Percentiles rank a stretch among this genome's conserved stretches.
These are phyloP conservation scores for Otis tarda DNA, from an alignment of 2,113 vertebrate genomes.

Conservation along the genomic window DNA sequence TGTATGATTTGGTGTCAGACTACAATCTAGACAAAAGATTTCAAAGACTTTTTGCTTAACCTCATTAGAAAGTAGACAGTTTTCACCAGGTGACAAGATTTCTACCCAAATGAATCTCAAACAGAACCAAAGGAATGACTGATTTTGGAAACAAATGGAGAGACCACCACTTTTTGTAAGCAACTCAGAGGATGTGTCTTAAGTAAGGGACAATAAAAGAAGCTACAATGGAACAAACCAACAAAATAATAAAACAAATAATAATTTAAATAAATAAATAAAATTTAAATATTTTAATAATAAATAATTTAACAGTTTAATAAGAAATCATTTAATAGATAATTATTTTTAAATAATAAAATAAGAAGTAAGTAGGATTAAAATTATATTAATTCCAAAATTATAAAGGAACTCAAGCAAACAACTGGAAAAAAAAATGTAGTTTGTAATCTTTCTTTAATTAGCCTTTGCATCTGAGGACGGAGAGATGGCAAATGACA, in stretches of 20 bases:
- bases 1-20: neutral
- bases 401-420: neutral
- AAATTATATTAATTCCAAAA: neutral
- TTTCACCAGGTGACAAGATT: neutral
- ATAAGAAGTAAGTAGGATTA: neutral
- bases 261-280: too few species aligned
- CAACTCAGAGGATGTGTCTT: neutral
- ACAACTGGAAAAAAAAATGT: fast-evolving
- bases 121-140: neutral
- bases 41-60: neutral
- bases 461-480: neutral
- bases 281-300: too few species aligned
- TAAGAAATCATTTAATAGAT: too few species aligned
- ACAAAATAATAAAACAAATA: neutral
- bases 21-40: neutral
- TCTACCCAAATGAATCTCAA: neutral
- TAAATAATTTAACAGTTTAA: too few species aligned
- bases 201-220: neutral
- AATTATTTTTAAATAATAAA: too few species aligned
- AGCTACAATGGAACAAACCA: neutral
- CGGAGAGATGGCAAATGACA: neutral
- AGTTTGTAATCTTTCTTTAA: neutral
- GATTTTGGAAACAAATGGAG: neutral
- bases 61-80: neutral
- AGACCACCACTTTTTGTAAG: neutral